A percentile compares a stretch with the other conserved stretches of the same genome.
Conservation (phyloP, 2,113 vertebrate species). For the Rhegmatorhina hoffmannsi region DNA sequence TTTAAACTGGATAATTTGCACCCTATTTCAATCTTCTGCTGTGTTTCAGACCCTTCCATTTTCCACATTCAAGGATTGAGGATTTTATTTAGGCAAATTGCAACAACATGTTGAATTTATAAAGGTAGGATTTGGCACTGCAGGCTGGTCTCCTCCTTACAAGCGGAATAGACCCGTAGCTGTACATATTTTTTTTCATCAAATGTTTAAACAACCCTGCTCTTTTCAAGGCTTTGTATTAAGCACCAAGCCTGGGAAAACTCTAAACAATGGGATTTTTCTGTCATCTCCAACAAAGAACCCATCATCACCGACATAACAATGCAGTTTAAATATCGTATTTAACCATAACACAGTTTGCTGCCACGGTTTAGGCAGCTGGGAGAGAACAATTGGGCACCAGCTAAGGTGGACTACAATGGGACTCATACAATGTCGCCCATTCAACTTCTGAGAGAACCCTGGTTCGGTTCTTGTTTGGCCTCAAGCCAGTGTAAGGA, state of each 20-base stretch:
- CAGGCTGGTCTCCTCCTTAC: background rate
- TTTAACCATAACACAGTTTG: slow-evolving; percentile 42
- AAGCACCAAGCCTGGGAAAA: slow-evolving; percentile 28
- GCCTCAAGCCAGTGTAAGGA: background rate
- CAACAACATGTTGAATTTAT: background rate
- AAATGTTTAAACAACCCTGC: slow-evolving; percentile 32
- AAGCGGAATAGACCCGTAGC: background rate
- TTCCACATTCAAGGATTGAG: background rate
- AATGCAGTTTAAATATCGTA: slow-evolving; percentile 21
- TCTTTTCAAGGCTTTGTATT: slow-evolving; percentile 6
- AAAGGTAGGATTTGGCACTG: background rate
- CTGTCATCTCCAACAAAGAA: slow-evolving; percentile 51
- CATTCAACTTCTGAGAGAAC: background rate
- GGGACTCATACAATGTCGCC: background rate
- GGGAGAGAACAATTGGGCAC: background rate
- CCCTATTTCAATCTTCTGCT: background rate
- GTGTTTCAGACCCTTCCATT: background rate
- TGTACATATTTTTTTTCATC: slow-evolving; percentile 23
- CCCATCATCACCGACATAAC: background rate
- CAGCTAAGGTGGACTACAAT: background rate
- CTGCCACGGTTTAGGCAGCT: background rate
- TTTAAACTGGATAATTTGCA: background rate
- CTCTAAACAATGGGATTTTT: slow-evolving; percentile 49
- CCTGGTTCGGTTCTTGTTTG: background rate
- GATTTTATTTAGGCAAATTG: background rate